Conservation (phyloP, 2,113 vertebrate species). For the Cavia aperea region DNA sequence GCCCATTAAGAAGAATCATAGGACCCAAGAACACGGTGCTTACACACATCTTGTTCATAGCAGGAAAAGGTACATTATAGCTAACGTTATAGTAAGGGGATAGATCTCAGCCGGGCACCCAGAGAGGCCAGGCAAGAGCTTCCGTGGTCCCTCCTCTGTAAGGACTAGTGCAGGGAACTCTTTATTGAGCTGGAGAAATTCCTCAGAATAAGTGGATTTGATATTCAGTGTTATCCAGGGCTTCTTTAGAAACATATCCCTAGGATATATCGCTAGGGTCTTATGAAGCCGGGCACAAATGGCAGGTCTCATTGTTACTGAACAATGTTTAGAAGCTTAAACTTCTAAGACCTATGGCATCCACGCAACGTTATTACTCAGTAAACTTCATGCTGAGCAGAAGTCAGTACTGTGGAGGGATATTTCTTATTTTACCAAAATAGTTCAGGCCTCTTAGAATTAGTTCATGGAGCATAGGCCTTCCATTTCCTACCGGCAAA, state of each 20-base stretch:
- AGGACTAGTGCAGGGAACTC: background rate
- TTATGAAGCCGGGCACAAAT: background rate
- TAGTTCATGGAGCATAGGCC: background rate
- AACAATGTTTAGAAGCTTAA: background rate
- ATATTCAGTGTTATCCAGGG: background rate
- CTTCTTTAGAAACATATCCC: background rate
- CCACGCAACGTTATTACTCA: background rate
- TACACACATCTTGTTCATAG: background rate
- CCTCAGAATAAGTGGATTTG: background rate
- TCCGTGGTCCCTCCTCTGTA: background rate
- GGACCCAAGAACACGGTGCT: background rate
- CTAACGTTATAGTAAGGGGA: background rate
- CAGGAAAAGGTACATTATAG: background rate
- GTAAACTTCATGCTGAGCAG: background rate
- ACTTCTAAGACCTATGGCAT: background rate
- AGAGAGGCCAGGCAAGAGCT: background rate
- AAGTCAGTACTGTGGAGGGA: background rate
- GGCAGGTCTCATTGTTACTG: background rate
- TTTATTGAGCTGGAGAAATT: background rate
- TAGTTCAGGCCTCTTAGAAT: background rate
- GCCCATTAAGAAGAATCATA: background rate
- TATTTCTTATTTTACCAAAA: background rate
- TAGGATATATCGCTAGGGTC: background rate
- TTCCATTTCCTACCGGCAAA: background rate
- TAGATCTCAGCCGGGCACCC: background rate